Conservation (phyloP, 1,140 invertebrate species). For the Brachionus sp. region DNA sequence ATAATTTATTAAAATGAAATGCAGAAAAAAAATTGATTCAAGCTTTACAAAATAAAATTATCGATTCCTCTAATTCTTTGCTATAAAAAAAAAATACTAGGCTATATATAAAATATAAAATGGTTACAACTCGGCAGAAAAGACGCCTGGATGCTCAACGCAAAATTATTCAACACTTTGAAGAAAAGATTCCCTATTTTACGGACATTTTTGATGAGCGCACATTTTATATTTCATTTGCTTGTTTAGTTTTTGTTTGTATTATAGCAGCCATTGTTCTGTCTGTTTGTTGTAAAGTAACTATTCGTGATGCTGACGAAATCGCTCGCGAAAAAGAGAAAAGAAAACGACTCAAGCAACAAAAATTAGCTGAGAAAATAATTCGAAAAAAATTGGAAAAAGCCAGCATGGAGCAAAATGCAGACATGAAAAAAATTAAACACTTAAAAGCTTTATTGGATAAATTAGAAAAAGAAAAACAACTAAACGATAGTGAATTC, state of each 20-base stretch:
- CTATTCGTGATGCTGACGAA: constrained; percentile 23
- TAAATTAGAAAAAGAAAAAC: constrained; percentile 14
- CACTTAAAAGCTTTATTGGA: constrained; percentile 27
- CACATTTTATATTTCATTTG: constrained; percentile 42
- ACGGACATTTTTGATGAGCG: constrained; percentile 41
- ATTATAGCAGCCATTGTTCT: constrained; percentile 33
- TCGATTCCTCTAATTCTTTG: background rate
- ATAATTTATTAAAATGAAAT: constrained; percentile 8
- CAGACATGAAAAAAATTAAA: constrained; percentile 31
- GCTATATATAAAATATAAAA: background rate
- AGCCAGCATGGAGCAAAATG: background rate
- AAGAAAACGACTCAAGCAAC: constrained; percentile 32
- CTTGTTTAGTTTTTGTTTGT: constrained; percentile 1
- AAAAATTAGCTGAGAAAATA: constrained; percentile 40
- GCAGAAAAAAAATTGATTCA: background rate
- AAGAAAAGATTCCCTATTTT: constrained; percentile 44
- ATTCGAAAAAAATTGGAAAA: constrained; percentile 22
- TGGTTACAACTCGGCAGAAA: constrained; percentile 29
- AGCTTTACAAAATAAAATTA: background rate
- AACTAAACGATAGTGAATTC: constrained; percentile 1
- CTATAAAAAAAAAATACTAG: background rate
- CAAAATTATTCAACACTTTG: constrained; percentile 41
- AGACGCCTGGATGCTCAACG: constrained; percentile 31
- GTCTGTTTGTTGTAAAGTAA: constrained; percentile 34
- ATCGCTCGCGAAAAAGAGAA: constrained; percentile 32